Base-by-base conservation (phyloP, 1,140 invertebrate genomes). In the Orussus abietinus region DNA sequence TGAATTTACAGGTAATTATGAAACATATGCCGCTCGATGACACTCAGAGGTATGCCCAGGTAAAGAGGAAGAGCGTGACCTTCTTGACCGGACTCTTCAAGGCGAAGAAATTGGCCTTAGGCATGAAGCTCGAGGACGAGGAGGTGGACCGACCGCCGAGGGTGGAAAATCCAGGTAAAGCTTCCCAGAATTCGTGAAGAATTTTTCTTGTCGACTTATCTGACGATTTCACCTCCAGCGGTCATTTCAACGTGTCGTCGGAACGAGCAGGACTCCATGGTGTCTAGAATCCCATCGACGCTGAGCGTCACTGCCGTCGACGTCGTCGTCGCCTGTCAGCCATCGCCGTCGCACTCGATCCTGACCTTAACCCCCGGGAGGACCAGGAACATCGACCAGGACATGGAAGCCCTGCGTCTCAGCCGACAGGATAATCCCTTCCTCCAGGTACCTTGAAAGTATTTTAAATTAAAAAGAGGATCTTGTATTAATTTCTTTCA, bases 341-440 rank as follows among this genome's bases (percentile, higher is more conserved):
- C 72, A 38, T 77, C 76, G 32, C 75, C 76, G 17, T 71, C 74
- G 21, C 69, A 75, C 38, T 82, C 84, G 9, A 79, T 81, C 44
- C 70, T 84, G 46, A 79, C 83, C 37, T 66, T 84, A 47, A 86
- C 84, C 49, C 84, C 84, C 26, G 84, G 83, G 26, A 76, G 84
- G 52, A 81, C 81, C 37, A 76, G 85, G 51, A 87, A 88, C 68
- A 85, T 89, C 54, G 83, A 87, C 62, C 82, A 86, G 66, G 87
- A 89, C 58, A 88, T 90, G 85, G 84, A 88, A 68, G 83, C 85
- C 12, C 69, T 90, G 15, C 76, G 85, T 46, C 74, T 87, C 13
- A 88, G 85, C 18, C 72, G 86, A 45, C 85, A 88, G 69, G 87
- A 90, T 62, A 89, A 90, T 75, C 87, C 87, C 14, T 89, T 86